Percentiles rank a stretch among this genome's conserved stretches.
Conservation (phyloP, 2,113 vertebrate genomes). For the Oryzias curvinotus region DNA sequence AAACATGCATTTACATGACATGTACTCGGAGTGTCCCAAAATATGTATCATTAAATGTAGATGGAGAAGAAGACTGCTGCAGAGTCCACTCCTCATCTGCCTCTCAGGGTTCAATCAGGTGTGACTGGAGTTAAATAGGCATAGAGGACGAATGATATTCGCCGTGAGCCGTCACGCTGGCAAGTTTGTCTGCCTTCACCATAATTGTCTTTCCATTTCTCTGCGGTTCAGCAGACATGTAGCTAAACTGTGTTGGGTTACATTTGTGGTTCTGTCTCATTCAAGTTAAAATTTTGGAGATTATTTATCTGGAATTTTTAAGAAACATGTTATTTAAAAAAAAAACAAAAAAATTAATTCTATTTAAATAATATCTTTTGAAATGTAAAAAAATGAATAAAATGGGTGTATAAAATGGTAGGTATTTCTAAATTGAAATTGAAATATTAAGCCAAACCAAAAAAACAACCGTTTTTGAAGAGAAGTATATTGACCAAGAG, state of each 20-base stretch:
- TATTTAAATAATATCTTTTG: too few species aligned
- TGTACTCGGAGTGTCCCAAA: background rate
- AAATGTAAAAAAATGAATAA: too few species aligned
- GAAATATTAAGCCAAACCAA: too few species aligned
- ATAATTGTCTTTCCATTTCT: slow-evolving; percentile 63
- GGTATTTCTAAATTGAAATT: too few species aligned
- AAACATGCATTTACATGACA: background rate
- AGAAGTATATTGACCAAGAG: too few species aligned
- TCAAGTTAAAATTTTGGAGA: slow-evolving; percentile 3
- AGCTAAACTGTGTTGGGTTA: slow-evolving; percentile 33
- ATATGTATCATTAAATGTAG: background rate
- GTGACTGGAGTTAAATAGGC: slow-evolving; percentile 57
- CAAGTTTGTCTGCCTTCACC: slow-evolving; percentile 53
- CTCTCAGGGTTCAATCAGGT: slow-evolving; percentile 57
- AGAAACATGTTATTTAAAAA: too few species aligned
- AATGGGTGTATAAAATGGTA: too few species aligned
- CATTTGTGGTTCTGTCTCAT: slow-evolving; percentile 39
- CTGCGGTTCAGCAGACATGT: slow-evolving; percentile 45
- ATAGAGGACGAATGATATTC: slow-evolving; percentile 64
- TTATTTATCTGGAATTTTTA: background rate
- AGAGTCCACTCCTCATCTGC: slow-evolving; percentile 30
- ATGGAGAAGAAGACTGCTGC: slow-evolving; percentile 13
- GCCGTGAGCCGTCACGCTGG: slow-evolving; percentile 53
- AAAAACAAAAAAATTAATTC: too few species aligned
- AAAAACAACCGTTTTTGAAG: too few species aligned